phyloP scores from a whole-genome alignment of 2,113 vertebrate species.

The Aegithalos caudatus region DNA sequence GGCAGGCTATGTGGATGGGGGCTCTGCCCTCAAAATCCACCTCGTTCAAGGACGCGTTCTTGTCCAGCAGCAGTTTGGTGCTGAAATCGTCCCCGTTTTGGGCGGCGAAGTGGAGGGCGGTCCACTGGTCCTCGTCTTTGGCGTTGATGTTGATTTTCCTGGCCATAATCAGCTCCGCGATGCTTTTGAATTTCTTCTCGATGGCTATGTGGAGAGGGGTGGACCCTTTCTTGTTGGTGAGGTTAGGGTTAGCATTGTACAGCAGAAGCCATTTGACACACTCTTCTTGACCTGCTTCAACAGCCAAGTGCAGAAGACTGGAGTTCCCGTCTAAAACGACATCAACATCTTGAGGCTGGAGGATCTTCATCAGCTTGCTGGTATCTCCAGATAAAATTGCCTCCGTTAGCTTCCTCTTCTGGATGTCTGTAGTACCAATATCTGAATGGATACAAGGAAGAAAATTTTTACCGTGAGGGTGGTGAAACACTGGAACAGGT shows the following conservation, averaged over 20 bases:
- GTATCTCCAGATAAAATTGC: constrained; percentile 89
- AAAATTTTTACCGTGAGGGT: neutral
- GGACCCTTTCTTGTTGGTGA: constrained; percentile 82
- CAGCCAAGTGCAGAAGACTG: constrained; percentile 89
- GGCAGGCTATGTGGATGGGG: constrained; percentile 90
- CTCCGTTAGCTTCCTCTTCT: constrained; percentile 89
- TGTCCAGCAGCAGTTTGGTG: constrained; percentile 87
- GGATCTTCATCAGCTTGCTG: constrained; percentile 93
- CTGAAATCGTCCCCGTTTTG: constrained; percentile 91
- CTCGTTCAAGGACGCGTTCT: constrained; percentile 79
- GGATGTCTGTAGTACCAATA: constrained; percentile 82
- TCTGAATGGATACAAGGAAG: constrained; percentile 68
- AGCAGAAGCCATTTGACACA: constrained; percentile 92
- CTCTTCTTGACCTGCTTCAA: constrained; percentile 87
- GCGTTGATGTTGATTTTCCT: constrained; percentile 89
- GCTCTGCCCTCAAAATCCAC: constrained; percentile 90
- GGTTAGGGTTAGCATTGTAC: constrained; percentile 89
- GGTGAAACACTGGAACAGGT: neutral
- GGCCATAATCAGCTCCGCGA: constrained; percentile 87
- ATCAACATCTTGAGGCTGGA: constrained; percentile 97
- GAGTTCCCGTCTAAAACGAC: constrained; percentile 85
- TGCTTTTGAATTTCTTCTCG: constrained; percentile 80
- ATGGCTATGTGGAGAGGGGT: constrained; percentile 90
- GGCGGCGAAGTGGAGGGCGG: constrained; percentile 90
- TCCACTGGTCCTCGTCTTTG: constrained; percentile 95